Evolutionary conservation across 2,113 vertebrate species (phyloP), one percentile per base, ranked within the genome.

Genomic region (Alethe diademata): DNA sequence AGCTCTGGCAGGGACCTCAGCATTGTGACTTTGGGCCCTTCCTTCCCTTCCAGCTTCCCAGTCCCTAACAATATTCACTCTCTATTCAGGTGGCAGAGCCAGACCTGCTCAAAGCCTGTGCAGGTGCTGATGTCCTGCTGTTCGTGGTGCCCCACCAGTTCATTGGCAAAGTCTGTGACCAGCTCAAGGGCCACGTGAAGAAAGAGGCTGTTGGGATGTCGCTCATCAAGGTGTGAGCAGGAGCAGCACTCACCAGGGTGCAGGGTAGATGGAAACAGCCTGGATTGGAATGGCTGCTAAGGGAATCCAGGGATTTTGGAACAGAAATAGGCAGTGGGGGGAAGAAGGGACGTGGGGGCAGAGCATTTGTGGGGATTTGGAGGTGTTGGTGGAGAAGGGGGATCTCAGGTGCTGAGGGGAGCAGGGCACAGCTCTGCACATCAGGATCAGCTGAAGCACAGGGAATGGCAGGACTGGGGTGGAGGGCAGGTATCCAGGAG

Each of bases 61-160:
- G 19, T 1, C 23, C 53, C n/a, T 42, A n/a, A 12, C 12, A 35
- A 14, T 14, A 4, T 11, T 19, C 42, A 0, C 7, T 0, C 38
- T 73, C 54, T 69, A 50, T 20, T 35, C 96, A 99, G 99, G 92
- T 99, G 87, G 99, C 99, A 20, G 98, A 99, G 88, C 98, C 99
- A 40, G 99, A 99, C 91, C 93, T 99, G 95, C 94, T 97, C 16
- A 98, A 99, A 62, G 98, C 99, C 19, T 98, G 98, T 5, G 97
- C 97, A 2, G 99, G 98, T 66, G 98, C 99, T 0, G 99, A 99
- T 88, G 95, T 99, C 91, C 98, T 99, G 47, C 97, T 99, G 78
- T 99, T 99, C 2, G 99, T 99, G 95, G 98, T 99, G 61, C 99
- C 99, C 11, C 99, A 99, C 92, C 99, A 99, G 97, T 99, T 99